A percentile compares a stretch with the other conserved stretches of the same genome.
Evolutionary conservation across 1,140 invertebrate species (phyloP).

Genomic region (Bombus terrestris): DNA sequence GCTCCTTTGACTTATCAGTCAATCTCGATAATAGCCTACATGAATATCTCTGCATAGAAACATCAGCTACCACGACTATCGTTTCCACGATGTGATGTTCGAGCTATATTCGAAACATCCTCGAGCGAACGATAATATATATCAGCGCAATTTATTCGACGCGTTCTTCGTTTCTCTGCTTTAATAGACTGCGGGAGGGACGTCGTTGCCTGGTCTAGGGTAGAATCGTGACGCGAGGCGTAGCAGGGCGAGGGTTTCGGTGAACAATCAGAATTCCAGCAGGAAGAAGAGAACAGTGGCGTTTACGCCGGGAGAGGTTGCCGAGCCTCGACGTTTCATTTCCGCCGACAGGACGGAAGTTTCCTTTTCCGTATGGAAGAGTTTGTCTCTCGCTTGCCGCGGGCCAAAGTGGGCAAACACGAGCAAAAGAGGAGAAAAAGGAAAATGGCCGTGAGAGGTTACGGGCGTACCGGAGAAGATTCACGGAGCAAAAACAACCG

Average conservation of each 20-base stretch:
- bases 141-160: constrained; percentile 26
- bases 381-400: constrained; percentile 57
- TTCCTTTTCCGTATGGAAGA: constrained; percentile 62
- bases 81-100: not conserved
- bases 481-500: constrained; percentile 47
- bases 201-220: constrained; percentile 7
- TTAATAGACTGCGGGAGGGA: constrained; percentile 27
- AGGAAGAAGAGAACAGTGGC: constrained; percentile 50
- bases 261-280: constrained; percentile 53
- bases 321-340: constrained; percentile 67
- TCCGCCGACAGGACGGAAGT: constrained; percentile 69
- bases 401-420: constrained; percentile 58
- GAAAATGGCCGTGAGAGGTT: constrained; percentile 8
- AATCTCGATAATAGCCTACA: too few species aligned
- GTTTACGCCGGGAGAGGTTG: constrained; percentile 66
- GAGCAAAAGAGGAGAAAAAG: constrained; percentile 29
- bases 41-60: not conserved
- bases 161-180: not conserved
- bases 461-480: not conserved
- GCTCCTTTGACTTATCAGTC: too few species aligned
- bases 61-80: not conserved
- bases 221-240: constrained; percentile 45
- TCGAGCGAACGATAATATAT: constrained; percentile 14
- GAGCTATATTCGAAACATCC: not conserved
- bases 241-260: constrained; percentile 13